These are phyloP conservation scores for Mesoclemmys tuberculata DNA, from an alignment of 2,113 vertebrate genomes.

Conservation along the genomic window DNA sequence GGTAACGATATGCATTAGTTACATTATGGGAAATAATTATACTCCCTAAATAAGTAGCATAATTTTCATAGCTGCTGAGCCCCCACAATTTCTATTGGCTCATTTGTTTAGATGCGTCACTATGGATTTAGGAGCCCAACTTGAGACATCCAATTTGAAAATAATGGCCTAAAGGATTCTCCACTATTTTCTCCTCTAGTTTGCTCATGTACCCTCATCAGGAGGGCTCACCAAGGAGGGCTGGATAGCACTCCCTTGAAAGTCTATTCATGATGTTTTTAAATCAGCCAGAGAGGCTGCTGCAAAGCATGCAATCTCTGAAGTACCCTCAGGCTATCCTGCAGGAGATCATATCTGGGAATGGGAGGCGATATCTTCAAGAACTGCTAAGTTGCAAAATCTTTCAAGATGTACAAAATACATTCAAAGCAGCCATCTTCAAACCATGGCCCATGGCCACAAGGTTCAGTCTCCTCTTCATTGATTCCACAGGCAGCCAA, in stretches of 20 bases:
- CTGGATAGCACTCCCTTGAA: background rate
- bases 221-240: background rate
- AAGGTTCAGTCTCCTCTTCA: background rate
- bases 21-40: no score
- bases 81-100: background rate
- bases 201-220: background rate
- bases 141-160: background rate
- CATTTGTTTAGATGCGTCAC: background rate
- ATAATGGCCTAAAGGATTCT: background rate
- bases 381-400: background rate
- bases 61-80: background rate
- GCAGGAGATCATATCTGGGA: background rate
- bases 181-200: background rate
- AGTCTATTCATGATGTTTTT: background rate
- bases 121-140: background rate
- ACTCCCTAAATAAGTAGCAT: background rate
- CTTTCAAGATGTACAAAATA: background rate
- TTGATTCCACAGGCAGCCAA: background rate
- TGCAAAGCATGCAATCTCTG: background rate
- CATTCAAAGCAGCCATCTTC: background rate
- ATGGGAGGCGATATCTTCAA: background rate
- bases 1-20: no score
- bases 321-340: background rate
- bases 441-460: accelerated
- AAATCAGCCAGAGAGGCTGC: background rate